These are phyloP conservation scores for Mugil cephalus DNA, from an alignment of 2,113 vertebrate genomes.

Conservation along the genomic window DNA sequence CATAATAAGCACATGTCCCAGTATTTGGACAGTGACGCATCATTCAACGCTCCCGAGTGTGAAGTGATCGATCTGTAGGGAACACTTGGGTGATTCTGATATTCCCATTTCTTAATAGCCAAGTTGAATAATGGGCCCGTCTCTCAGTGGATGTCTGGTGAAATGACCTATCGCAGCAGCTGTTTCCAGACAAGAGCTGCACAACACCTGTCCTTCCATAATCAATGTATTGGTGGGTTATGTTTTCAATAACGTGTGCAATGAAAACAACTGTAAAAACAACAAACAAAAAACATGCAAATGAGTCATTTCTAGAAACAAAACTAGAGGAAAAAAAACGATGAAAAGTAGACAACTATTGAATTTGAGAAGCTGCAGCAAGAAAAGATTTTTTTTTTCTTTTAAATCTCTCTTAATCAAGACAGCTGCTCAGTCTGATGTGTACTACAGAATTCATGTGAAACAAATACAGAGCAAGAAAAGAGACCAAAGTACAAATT, in stretches of 20 bases:
- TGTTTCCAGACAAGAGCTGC: not conserved
- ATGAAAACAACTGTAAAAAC: not conserved
- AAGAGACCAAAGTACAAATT: no score
- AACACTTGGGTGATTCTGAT: not conserved
- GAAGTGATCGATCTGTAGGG: constrained; percentile 20
- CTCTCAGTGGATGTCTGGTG: not conserved
- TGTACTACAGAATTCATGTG: no score
- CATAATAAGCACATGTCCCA: not conserved
- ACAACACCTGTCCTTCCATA: fast-evolving
- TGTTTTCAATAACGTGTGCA: not conserved
- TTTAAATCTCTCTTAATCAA: no score
- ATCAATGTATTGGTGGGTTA: not conserved
- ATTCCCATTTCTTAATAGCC: constrained; percentile 20
- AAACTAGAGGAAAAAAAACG: no score
- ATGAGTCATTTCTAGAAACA: not conserved
- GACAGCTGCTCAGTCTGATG: no score
- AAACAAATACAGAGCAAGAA: no score
- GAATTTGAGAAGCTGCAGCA: no score
- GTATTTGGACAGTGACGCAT: constrained; percentile 32
- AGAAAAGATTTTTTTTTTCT: no score
- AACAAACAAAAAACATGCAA: no score
- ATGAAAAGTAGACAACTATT: no score
- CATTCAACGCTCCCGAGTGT: not conserved
- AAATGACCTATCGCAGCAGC: not conserved
- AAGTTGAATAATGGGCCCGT: constrained; percentile 1